Conservation (phyloP, 2,888 invertebrate genomes). For the Tachystola acroxantha region DNA sequence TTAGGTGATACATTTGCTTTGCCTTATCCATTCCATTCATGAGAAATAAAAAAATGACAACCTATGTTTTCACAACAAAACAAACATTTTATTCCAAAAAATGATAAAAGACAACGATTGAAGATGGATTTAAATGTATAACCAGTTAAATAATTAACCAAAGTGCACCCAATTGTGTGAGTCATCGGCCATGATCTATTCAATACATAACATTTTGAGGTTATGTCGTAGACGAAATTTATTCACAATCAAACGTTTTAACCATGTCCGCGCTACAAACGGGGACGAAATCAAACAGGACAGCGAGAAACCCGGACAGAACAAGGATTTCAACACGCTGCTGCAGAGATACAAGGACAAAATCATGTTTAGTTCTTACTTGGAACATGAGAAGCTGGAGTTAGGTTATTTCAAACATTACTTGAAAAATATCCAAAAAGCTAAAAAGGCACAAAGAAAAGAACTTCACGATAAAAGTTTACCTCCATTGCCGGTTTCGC, state of each 20-base stretch:
- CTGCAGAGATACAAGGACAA: constrained; percentile 51
- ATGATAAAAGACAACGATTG: not conserved
- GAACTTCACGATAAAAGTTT: constrained; percentile 34
- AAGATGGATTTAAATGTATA: not conserved
- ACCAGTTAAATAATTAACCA: not conserved
- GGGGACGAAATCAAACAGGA: constrained; percentile 19
- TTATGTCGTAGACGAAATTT: constrained; percentile 49
- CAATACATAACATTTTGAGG: constrained; percentile 54
- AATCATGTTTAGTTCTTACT: constrained; percentile 61
- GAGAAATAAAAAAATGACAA: too few relatives aligned
- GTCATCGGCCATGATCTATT: constrained; percentile 37
- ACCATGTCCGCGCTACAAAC: constrained; percentile 28
- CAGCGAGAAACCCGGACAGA: constrained; percentile 18
- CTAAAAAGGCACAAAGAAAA: constrained; percentile 30
- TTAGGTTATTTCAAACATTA: constrained; percentile 54
- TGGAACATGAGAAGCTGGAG: constrained; percentile 56
- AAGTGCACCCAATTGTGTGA: constrained; percentile 12
- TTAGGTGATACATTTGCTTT: too few relatives aligned
- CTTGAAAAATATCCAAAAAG: constrained; percentile 41
- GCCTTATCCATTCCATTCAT: too few relatives aligned
- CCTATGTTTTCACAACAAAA: not conserved
- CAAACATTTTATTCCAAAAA: not conserved
- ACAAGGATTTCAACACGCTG: constrained; percentile 38
- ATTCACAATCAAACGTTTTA: constrained; percentile 35
- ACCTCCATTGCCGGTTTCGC: constrained; percentile 69